Evolutionary conservation across 1,140 invertebrate species (phyloP).

Genomic region (Zelostemma sp.): DNA sequence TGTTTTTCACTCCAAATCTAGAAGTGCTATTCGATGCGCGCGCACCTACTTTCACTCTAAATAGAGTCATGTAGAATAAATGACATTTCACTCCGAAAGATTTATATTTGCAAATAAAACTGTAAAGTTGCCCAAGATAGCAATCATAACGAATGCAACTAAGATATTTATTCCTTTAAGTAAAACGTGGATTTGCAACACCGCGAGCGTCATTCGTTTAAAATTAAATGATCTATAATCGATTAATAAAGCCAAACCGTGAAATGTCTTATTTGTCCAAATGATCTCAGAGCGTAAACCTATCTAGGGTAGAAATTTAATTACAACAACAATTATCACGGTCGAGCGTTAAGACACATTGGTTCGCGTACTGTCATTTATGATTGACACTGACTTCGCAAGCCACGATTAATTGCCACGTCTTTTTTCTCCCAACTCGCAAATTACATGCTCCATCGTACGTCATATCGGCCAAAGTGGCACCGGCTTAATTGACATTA

Average conservation of each 20-base stretch:
- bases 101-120: too few species aligned
- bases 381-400: conserved; percentile 30
- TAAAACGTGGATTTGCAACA: too few species aligned
- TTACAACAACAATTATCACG: conserved; percentile 26
- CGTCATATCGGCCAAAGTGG: conserved; percentile 4
- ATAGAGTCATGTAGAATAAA: too few species aligned
- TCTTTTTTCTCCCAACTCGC: conserved; percentile 13
- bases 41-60: too few species aligned
- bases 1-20: too few species aligned
- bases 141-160: neutral
- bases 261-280: conserved; percentile 21
- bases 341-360: neutral
- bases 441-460: conserved; percentile 11
- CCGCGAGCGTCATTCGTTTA: neutral
- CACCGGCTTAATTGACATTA: conserved; percentile 8
- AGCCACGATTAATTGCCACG: conserved; percentile 17
- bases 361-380: conserved; percentile 1
- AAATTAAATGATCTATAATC: conserved; percentile 15
- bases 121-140: too few species aligned
- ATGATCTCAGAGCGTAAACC: conserved; percentile 5
- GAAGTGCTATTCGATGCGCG: too few species aligned
- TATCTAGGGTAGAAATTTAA: conserved; percentile 23
- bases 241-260: conserved; percentile 7
- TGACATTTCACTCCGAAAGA: too few species aligned
- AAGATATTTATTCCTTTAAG: neutral